These are phyloP conservation scores for Beris chalybata DNA, from an alignment of 2,888 invertebrate genomes.

Conservation along the genomic window DNA sequence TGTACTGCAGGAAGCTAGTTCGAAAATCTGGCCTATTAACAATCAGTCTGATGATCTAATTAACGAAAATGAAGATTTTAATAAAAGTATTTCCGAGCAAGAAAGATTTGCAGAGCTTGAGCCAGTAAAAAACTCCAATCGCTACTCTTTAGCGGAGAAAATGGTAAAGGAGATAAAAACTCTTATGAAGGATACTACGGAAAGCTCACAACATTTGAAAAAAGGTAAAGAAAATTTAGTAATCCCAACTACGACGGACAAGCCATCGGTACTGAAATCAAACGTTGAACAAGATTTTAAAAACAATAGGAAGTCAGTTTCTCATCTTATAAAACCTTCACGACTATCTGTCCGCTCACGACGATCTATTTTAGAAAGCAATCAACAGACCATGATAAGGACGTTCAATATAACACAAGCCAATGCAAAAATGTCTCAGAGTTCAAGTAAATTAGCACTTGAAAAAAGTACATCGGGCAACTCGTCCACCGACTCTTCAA, in stretches of 20 bases:
- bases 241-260: no score
- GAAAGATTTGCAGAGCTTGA: background rate
- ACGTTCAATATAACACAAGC: background rate
- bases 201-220: background rate
- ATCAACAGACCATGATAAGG: background rate
- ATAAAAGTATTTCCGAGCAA: background rate
- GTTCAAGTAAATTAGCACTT: constrained; percentile 10
- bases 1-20: constrained; percentile 9
- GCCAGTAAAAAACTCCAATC: background rate
- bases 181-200: background rate
- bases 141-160: constrained; percentile 8
- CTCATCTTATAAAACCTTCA: constrained; percentile 7
- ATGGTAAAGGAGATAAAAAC: constrained; percentile 11
- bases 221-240: constrained; percentile 8
- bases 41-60: background rate
- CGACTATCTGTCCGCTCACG: background rate
- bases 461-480: no score
- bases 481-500: background rate
- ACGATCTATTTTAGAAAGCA: constrained; percentile 8
- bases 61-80: background rate
- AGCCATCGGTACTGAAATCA: no score
- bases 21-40: constrained; percentile 15
- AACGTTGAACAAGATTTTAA: background rate
- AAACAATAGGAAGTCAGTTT: background rate
- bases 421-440: background rate